Evolutionary conservation across 2,888 invertebrate species (phyloP).

Genomic region (Zygaena filipendulae): DNA sequence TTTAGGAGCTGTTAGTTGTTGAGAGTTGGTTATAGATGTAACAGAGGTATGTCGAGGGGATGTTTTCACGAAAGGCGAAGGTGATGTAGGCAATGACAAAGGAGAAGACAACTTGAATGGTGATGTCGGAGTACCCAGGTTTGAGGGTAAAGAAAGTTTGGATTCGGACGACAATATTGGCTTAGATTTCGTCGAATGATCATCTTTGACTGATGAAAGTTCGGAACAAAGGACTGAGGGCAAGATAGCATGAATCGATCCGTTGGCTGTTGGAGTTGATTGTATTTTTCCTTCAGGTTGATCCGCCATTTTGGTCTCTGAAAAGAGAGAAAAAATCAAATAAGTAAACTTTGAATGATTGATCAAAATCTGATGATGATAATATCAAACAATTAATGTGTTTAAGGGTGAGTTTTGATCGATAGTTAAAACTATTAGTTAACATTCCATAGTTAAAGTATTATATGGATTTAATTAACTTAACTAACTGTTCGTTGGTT

Average conservation of each 20-base stretch:
- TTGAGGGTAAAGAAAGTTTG: conserved; percentile 47
- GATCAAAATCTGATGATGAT: too few relatives aligned
- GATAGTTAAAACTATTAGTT: too few relatives aligned
- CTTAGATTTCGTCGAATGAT: conserved; percentile 25
- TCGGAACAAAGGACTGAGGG: conserved; percentile 51
- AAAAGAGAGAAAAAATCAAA: conserved; percentile 22
- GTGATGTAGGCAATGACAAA: conserved; percentile 43
- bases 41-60: conserved; percentile 28
- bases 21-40: conserved; percentile 30
- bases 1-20: conserved; percentile 16
- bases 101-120: conserved; percentile 46
- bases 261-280: conserved; percentile 24
- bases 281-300: conserved; percentile 28
- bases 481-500: too few relatives aligned
- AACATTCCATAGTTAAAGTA: too few relatives aligned
- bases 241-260: conserved; percentile 37
- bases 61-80: conserved; percentile 38
- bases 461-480: too few relatives aligned
- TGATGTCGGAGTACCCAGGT: conserved; percentile 48
- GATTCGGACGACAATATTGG: conserved; percentile 43
- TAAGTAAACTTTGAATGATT: too few relatives aligned
- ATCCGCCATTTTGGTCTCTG: conserved; percentile 46
- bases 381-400: too few relatives aligned
- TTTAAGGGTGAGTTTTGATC: too few relatives aligned
- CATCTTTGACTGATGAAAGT: conserved; percentile 26